These are phyloP conservation scores for Girardia tigrina DNA, from an alignment of 2,888 invertebrate species.

Conservation along the genomic window DNA sequence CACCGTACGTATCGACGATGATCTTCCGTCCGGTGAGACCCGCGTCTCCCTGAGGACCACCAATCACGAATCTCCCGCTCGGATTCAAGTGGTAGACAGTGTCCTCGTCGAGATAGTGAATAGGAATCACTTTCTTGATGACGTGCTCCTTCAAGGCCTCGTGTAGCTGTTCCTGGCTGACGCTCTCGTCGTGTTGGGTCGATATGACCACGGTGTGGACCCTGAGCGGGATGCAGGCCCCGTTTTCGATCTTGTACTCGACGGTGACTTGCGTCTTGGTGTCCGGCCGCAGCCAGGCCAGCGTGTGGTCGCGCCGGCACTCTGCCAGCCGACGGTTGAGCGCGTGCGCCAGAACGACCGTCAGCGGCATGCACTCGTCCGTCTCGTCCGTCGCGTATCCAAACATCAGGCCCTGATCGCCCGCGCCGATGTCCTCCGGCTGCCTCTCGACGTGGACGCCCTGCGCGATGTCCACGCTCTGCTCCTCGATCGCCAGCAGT, in stretches of 20 bases:
- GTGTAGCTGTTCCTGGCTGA: constrained; percentile 67
- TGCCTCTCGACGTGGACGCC: constrained; percentile 65
- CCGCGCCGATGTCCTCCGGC: constrained; percentile 49
- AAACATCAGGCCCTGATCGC: constrained; percentile 51
- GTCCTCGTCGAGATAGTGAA: constrained; percentile 71
- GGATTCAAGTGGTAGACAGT: constrained; percentile 94
- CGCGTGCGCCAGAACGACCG: constrained; percentile 49
- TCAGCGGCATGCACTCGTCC: constrained; percentile 51
- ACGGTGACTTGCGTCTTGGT: constrained; percentile 58
- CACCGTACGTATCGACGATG: constrained; percentile 97
- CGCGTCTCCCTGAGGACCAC: constrained; percentile 89
- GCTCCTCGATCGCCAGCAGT: constrained; percentile 73
- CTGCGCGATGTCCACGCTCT: constrained; percentile 50
- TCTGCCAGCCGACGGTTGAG: constrained; percentile 48
- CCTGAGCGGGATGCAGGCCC: constrained; percentile 78
- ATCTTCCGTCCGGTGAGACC: constrained; percentile 95
- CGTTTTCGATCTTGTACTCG: constrained; percentile 77
- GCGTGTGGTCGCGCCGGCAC: constrained; percentile 44
- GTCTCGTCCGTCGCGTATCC: constrained; percentile 52
- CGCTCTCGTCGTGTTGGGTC: constrained; percentile 82
- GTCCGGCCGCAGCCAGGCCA: constrained; percentile 50
- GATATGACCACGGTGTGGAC: constrained; percentile 97
- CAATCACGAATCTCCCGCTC: constrained; percentile 83
- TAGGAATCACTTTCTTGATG: constrained; percentile 76
- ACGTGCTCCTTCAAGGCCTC: constrained; percentile 74